Base-by-base conservation (phyloP, 2,113 vertebrate species). In the Scopus umbretta region DNA sequence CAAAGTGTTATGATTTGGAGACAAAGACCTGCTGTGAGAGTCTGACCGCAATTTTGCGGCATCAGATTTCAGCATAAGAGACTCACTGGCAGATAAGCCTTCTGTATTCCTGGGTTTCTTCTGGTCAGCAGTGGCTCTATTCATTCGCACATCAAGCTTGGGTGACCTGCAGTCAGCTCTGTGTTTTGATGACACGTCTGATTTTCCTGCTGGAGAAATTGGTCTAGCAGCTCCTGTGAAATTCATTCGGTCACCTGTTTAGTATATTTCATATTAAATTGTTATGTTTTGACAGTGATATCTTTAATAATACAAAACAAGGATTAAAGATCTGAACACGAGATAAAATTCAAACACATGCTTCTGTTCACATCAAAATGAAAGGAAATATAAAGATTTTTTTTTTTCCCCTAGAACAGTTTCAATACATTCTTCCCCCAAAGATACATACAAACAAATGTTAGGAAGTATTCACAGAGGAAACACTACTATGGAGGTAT, bases 1-100 rank as follows among this genome's bases (percentile, higher is more conserved):
- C 65, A 99, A 92, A 65, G 99, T 99, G 96, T 99, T 99, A 96
- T 99, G 99, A 96, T 99, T 99, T 63, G 99, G 99, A 1, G 99
- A 99, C 96, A 99, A 97, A 18, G 99, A 99, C 89, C 99, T 98
- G 91, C 99, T 99, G 75, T 99, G 99, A 13, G 99, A 99, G 97
- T 99, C 99, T 23, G 99, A 99, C 63, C 99, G 98, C 97, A 99
- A 75, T 95, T 99, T 99, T 73, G 98, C 99, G 1, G 99, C 98
- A 47, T 99, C 99, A 3, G 99, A 99, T 94, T 99, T 99, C 88
- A 99, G 97, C 91, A 99, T 98, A 42, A 99, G 99, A 45, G 99
- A 99, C 89, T 99, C 99, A 18, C 99, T 99, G 78, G 99, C 99
- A 25, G 99, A 99, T 34, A 99, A 93, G 43, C 97, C 97, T 10